Conservation (phyloP, 1,140 invertebrate species). For the Drosophila busckii region DNA sequence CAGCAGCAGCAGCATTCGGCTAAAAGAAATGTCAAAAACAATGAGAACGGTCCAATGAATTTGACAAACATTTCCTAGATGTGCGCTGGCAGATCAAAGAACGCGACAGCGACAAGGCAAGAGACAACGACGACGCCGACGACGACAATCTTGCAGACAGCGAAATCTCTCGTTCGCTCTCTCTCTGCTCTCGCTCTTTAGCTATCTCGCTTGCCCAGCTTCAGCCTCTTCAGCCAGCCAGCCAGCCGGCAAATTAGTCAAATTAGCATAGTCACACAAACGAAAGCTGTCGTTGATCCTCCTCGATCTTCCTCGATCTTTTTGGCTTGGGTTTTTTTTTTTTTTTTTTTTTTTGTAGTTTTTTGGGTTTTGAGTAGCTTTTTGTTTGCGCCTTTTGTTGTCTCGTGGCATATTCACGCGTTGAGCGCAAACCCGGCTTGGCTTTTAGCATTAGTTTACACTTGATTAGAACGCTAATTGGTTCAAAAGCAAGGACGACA, state of each 20-base stretch:
- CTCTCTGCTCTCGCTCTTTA: constrained; percentile 7
- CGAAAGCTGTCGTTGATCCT: constrained; percentile 34
- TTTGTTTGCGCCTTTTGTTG: constrained; percentile 28
- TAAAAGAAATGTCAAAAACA: constrained; percentile 78
- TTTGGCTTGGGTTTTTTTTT: background rate
- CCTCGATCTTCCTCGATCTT: constrained; percentile 3
- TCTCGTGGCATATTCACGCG: constrained; percentile 75
- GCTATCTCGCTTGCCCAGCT: background rate
- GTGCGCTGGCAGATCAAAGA: constrained; percentile 77
- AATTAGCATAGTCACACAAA: constrained; percentile 50
- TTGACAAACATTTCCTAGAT: constrained; percentile 78
- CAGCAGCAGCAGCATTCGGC: constrained; percentile 23
- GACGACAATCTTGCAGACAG: constrained; percentile 18
- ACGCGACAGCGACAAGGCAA: constrained; percentile 35
- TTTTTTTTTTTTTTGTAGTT: too few species aligned
- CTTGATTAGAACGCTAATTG: constrained; percentile 77
- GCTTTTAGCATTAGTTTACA: constrained; percentile 77
- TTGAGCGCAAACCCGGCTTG: constrained; percentile 64
- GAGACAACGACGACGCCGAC: constrained; percentile 16
- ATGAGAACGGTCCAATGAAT: constrained; percentile 77
- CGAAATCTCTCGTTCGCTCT: constrained; percentile 18
- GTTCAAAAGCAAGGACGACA: constrained; percentile 15
- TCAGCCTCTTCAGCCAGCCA: background rate
- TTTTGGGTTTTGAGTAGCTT: background rate
- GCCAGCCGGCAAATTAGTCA: constrained; percentile 55